phyloP scores from a whole-genome alignment of 2,888 invertebrate species.

The Herminia tarsipennalis region DNA sequence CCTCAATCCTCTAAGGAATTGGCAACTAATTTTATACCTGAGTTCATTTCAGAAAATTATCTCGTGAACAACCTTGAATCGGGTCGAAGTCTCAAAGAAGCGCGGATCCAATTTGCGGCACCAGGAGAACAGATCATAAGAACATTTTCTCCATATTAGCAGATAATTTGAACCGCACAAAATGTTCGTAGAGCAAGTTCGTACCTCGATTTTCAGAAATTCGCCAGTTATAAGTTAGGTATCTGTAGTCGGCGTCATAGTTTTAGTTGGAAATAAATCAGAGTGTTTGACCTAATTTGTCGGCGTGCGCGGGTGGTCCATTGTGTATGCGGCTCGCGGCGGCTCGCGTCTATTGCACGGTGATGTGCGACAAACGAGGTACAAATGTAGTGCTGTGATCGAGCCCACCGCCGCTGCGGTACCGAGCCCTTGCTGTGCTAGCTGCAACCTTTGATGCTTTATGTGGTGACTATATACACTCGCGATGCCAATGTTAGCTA shows the following conservation, averaged over 20 bases:
- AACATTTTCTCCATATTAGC: slow-evolving; percentile 19
- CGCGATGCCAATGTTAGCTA: too few species aligned
- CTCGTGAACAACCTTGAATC: background rate
- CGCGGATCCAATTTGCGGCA: slow-evolving; percentile 12
- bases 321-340: background rate
- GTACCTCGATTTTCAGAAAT: slow-evolving; percentile 1
- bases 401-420: background rate
- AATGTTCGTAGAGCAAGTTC: background rate
- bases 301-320: background rate
- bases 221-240: too few species aligned
- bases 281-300: background rate
- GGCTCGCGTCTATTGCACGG: background rate
- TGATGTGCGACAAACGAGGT: slow-evolving; percentile 1
- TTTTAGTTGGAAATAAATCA: slow-evolving; percentile 13
- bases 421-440: background rate
- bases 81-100: slow-evolving; percentile 3
- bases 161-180: slow-evolving; percentile 7
- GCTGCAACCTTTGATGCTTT: too few species aligned
- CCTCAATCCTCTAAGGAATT: background rate
- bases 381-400: slow-evolving; percentile 1
- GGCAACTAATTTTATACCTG: slow-evolving; percentile 1
- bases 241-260: too few species aligned
- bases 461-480: too few species aligned
- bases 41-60: slow-evolving; percentile 9
- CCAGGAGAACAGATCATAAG: slow-evolving; percentile 11